phyloP scores from a whole-genome alignment of 2,888 invertebrate species.

The Unio delphinus region DNA sequence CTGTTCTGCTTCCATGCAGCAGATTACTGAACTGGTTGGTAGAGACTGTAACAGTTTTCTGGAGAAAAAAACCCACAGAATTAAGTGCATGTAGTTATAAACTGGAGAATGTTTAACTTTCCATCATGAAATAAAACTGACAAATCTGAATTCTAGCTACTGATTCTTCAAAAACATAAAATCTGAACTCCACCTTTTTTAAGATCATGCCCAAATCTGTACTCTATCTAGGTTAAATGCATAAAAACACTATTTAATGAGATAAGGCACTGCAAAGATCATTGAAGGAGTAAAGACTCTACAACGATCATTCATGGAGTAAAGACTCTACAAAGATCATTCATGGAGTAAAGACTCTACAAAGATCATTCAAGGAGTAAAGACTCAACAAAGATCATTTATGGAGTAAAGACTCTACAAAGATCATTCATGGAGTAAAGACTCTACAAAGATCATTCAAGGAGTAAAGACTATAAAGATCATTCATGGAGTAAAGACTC shows the following conservation, averaged over 20 bases:
- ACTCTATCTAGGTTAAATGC: no score
- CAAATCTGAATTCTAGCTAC: no score
- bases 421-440: neutral
- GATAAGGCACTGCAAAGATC: neutral
- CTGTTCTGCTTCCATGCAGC: slow-evolving; percentile 75
- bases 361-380: neutral
- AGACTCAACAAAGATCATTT: neutral
- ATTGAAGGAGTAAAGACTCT: neutral
- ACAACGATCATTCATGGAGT: neutral
- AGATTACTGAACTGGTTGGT: slow-evolving; percentile 63
- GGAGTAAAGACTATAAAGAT: neutral
- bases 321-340: no score
- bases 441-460: neutral
- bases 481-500: neutral
- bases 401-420: neutral
- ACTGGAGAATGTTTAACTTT: neutral
- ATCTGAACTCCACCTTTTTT: no score
- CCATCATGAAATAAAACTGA: no score
- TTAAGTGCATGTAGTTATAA: neutral
- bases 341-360: neutral
- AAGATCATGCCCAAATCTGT: no score
- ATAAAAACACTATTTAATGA: neutral
- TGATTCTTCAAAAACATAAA: no score
- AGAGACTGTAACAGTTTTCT: slow-evolving; percentile 58
- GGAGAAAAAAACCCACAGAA: slow-evolving; percentile 8